Evolutionary conservation across 2,113 vertebrate species (phyloP).

Genomic region (Caloenas nicobarica): DNA sequence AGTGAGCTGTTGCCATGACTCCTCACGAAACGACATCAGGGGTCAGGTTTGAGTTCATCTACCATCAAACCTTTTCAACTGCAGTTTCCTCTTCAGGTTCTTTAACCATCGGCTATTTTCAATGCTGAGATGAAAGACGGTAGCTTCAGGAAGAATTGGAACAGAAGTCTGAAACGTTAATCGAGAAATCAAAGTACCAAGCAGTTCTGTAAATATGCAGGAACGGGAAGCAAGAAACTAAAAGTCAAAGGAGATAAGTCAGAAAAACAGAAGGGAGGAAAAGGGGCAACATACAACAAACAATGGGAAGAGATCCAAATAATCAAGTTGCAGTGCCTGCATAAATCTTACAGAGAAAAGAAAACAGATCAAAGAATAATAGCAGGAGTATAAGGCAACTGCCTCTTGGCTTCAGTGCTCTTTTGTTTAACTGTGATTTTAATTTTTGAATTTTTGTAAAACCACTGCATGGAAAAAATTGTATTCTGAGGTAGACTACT

Average conservation of each 20-base stretch:
- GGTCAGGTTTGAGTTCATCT: conserved; percentile 61
- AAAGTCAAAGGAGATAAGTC: not conserved
- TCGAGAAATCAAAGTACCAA: not conserved
- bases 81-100: conserved; percentile 4
- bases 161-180: not conserved
- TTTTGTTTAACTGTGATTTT: not conserved
- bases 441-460: not conserved
- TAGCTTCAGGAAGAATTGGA: not conserved
- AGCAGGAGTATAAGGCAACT: not conserved
- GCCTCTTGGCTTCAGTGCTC: not conserved
- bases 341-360: not conserved
- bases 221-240: not conserved
- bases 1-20: conserved; percentile 52
- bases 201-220: not conserved
- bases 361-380: not conserved
- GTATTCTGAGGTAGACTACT: not conserved
- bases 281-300: not conserved
- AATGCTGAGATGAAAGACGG: not conserved
- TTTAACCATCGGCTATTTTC: conserved; percentile 38
- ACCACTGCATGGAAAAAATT: not conserved
- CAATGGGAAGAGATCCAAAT: not conserved
- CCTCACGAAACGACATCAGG: conserved; percentile 19
- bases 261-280: not conserved
- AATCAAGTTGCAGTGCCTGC: not conserved
- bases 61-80: conserved; percentile 24